Evolutionary conservation across 2,888 invertebrate genomes (phyloP).

Genomic region (Eremobia ochroleuca): DNA sequence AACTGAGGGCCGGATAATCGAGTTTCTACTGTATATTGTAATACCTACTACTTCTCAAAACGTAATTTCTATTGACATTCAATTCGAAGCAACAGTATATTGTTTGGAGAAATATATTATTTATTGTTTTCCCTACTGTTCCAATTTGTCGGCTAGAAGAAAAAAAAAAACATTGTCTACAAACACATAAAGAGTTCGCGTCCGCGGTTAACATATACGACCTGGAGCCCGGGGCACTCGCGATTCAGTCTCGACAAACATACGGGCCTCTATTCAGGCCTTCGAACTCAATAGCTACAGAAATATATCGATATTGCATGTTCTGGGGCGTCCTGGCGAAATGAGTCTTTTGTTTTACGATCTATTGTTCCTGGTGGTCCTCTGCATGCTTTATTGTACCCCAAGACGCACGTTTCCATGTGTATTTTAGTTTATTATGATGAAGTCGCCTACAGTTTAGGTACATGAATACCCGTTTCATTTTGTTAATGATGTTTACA

Average conservation of each 20-base stretch:
- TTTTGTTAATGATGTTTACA: conserved; percentile 17
- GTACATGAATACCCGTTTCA: neutral
- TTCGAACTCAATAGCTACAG: conserved; percentile 66
- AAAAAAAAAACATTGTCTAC: conserved; percentile 56
- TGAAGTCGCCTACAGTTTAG: conserved; percentile 26
- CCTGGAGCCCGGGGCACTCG: conserved; percentile 76
- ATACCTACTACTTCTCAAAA: neutral
- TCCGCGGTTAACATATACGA: conserved; percentile 69
- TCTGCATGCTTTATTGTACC: conserved; percentile 68
- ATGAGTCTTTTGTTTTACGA: conserved; percentile 80
- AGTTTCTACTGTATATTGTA: no score
- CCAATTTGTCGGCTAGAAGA: conserved; percentile 44
- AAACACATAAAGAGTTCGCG: conserved; percentile 59
- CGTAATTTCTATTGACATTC: conserved; percentile 34
- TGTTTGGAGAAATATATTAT: conserved; percentile 44
- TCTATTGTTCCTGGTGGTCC: conserved; percentile 74
- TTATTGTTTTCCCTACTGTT: conserved; percentile 36
- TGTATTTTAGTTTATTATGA: conserved; percentile 66
- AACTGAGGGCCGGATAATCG: no score
- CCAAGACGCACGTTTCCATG: conserved; percentile 62
- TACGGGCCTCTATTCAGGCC: conserved; percentile 67
- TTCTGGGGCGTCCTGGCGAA: conserved; percentile 74
- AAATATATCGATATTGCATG: conserved; percentile 79
- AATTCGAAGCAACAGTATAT: conserved; percentile 23
- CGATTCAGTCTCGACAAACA: conserved; percentile 81